Conservation (phyloP, 2,888 invertebrate species). For the Eremobia ochroleuca region DNA sequence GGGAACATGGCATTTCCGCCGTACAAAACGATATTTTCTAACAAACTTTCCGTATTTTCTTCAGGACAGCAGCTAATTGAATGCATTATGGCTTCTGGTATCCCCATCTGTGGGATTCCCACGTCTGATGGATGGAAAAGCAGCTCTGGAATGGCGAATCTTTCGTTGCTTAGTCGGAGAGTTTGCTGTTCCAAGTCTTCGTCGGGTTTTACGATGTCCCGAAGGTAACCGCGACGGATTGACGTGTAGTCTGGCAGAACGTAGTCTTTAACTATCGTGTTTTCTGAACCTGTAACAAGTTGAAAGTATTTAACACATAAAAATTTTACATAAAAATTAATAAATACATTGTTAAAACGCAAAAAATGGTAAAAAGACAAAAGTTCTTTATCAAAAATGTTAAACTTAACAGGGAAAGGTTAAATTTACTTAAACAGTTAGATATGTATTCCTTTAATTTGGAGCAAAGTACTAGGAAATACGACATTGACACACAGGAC, state of each 20-base stretch:
- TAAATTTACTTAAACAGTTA: too few relatives aligned
- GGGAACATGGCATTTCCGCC: constrained; percentile 96
- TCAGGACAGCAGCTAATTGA: constrained; percentile 94
- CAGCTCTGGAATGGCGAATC: constrained; percentile 98
- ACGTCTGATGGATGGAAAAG: constrained; percentile 98
- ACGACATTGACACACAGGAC: too few relatives aligned
- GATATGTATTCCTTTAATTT: too few relatives aligned
- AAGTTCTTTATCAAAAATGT: too few relatives aligned
- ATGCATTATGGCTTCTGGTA: constrained; percentile 96
- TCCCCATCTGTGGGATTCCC: constrained; percentile 97
- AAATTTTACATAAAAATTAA: too few relatives aligned
- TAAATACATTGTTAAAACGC: too few relatives aligned
- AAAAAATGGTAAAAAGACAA: too few relatives aligned
- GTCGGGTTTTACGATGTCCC: constrained; percentile 82
- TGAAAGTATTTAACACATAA: neutral
- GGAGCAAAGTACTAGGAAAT: too few relatives aligned
- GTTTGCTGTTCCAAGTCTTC: constrained; percentile 93
- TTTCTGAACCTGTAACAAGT: constrained; percentile 88
- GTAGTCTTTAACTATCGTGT: constrained; percentile 96
- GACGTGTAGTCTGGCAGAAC: constrained; percentile 99
- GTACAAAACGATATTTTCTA: constrained; percentile 95
- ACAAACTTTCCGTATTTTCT: constrained; percentile 94
- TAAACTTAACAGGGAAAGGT: too few relatives aligned
- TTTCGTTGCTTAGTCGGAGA: constrained; percentile 97
- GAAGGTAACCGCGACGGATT: constrained; percentile 94